phyloP scores from a whole-genome alignment of 1,140 invertebrate genomes.

The Drosophila oshimai region DNA sequence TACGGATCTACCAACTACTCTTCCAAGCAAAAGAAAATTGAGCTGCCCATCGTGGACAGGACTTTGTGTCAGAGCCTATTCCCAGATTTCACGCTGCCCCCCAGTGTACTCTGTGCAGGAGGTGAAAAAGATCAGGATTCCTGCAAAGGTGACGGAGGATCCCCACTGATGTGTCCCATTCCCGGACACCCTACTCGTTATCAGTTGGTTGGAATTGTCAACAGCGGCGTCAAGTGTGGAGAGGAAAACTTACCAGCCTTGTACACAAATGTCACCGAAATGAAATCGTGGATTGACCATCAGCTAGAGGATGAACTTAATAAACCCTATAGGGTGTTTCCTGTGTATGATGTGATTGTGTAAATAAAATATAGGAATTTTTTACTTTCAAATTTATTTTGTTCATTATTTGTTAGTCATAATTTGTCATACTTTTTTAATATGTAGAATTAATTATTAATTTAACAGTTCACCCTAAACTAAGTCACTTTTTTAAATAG shows the following conservation, averaged over 20 bases:
- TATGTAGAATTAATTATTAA: too few relatives aligned
- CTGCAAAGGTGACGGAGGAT: constrained; percentile 89
- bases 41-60: constrained; percentile 83
- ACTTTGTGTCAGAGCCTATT: constrained; percentile 82
- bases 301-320: background rate
- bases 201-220: constrained; percentile 86
- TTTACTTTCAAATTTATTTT: too few relatives aligned
- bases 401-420: too few relatives aligned
- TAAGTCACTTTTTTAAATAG: too few relatives aligned
- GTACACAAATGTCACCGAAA: constrained; percentile 87
- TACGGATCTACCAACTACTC: background rate
- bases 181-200: constrained; percentile 82
- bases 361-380: background rate
- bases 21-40: constrained; percentile 85
- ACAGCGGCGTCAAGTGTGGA: constrained; percentile 86
- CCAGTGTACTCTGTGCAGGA: constrained; percentile 84
- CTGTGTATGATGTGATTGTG: background rate
- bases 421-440: too few relatives aligned
- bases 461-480: too few relatives aligned
- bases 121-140: constrained; percentile 88
- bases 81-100: constrained; percentile 82
- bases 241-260: constrained; percentile 88
- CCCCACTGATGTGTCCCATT: constrained; percentile 87
- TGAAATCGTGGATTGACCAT: background rate
- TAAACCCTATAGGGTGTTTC: background rate